Evolutionary conservation across 2,888 invertebrate genomes (phyloP), one percentile per base, ranked within the genome.

Genomic region (Volucella inflata): DNA sequence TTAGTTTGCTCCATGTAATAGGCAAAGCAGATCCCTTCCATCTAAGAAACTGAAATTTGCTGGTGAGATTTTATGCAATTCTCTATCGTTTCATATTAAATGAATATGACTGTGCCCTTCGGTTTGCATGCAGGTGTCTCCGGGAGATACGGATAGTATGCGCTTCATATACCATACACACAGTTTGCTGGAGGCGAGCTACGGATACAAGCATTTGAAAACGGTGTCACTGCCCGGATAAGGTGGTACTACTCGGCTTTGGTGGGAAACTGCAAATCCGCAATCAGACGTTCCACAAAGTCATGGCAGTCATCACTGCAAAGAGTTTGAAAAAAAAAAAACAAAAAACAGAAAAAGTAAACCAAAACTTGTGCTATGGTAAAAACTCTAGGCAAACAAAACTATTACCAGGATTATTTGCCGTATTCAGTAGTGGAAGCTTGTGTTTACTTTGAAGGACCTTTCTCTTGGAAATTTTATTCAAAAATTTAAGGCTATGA

Each of bases 241-340:
- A 84, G 65, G 71, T 62, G 75, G 50, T 44, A 12, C 40, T 42
- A 40, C 36, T 17, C 14, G 17, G 16, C 36, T 67, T 16, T 46
- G 51, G 60, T 72, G 53, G 62, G 51, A 67, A 60, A 60, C 67
- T 90, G 89, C 89, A 91, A 91, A 91, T 91, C 91, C 91, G 91
- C 91, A 91, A 91, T 91, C 91, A 91, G 92, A 91, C 91, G 53
- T 57, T 78, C 78, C 78, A 83, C 72, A 83, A 64, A 82, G 72
- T 72, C 71, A 67, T 48, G 38, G 21, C 50, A 12, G 11, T 11
- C 1, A 9, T 10, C 8, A 12, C 14, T 16, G 42, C 12, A 50
- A 38, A 12, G 38, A 40, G 38, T n/a, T 65, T 21, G 30, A 36
- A 67, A 74, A 40, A 67, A 64, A 48, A 38, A 48, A 44, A n/a